Evolutionary conservation across 2,888 invertebrate species (phyloP), one percentile per base, ranked within the genome.

Genomic region (Caenorhabditis sulstoni): DNA sequence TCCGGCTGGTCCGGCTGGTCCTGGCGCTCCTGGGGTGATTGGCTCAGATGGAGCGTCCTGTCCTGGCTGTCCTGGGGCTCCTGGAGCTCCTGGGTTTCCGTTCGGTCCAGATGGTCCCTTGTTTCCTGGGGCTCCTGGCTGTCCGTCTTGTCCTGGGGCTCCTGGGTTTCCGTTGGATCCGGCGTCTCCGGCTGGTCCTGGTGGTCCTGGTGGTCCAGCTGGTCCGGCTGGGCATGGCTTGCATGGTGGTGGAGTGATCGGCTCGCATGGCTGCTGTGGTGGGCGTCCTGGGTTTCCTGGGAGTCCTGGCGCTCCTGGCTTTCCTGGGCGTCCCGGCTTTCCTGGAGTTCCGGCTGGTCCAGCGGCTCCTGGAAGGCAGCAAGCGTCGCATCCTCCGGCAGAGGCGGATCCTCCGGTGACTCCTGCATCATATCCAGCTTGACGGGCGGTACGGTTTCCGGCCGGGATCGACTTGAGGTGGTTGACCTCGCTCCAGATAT

Each of bases 171-270:
- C 84, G 37, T 74, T 71, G 14, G 64, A 20, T 68, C 84, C 84
- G 59, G 68, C 68, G 18, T 68, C 68, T 68, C 68, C 68, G 57
- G 68, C 55, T 68, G 68, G 68, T 68, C 68, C 68, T 59, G 68
- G 59, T 68, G 68, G 68, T 68, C 68, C 68, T 68, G 68, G 68
- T 58, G 68, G 59, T 68, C 68, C 68, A 29, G 68, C 57, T 68
- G 68, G 68, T 68, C 68, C 68, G 12, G 83, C 81, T 77, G 85
- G 81, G 83, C 86, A 86, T 39, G 84, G 86, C 55, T 85, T 84
- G 83, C 85, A 84, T 67, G 85, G 85, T 73, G 85, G 85, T 74
- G 85, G 85, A 57, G 85, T 85, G 80, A 83, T 77, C 29, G 87
- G 86, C 73, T 87, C 87, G 73, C 87, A 87, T 58, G 86, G 85